Evolutionary conservation across 1,140 invertebrate genomes (phyloP).

Genomic region (Anagrus nilaparvatae): DNA sequence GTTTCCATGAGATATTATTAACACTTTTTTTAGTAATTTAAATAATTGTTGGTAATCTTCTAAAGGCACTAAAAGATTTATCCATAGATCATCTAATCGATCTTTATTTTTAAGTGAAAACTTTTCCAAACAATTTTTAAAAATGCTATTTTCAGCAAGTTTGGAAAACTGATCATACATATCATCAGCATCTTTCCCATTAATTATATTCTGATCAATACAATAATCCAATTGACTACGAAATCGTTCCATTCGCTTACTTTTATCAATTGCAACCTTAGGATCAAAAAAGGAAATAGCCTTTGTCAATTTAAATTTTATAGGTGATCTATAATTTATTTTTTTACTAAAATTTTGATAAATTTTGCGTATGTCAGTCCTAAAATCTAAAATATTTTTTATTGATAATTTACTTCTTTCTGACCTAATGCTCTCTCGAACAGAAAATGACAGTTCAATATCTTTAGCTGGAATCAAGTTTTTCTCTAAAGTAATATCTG

Average conservation of each 20-base stretch:
- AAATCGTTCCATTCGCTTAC: no score
- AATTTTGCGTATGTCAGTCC: constrained; percentile 8
- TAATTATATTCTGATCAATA: no score
- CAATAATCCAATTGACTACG: no score
- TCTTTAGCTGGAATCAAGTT: constrained; percentile 5
- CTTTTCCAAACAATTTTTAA: no score
- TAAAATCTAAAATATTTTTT: constrained; percentile 12
- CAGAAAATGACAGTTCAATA: constrained; percentile 9
- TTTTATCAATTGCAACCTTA: no score
- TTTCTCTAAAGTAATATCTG: constrained; percentile 5
- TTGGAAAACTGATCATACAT: no score
- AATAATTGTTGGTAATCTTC: constrained; percentile 7
- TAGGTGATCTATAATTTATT: constrained; percentile 7
- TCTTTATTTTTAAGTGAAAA: no score
- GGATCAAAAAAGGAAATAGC: constrained; percentile 14
- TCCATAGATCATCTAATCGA: constrained; percentile 14
- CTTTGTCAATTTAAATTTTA: constrained; percentile 6
- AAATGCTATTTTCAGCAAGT: no score
- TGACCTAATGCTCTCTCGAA: constrained; percentile 7
- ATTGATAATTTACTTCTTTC: constrained; percentile 6
- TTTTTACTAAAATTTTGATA: constrained; percentile 9
- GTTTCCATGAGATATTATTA: constrained; percentile 17
- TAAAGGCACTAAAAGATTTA: constrained; percentile 1
- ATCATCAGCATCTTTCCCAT: no score
- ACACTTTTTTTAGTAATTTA: constrained; percentile 13